Base-by-base conservation (phyloP, 2,888 invertebrate genomes). In the Xanthorhoe spadicearia region DNA sequence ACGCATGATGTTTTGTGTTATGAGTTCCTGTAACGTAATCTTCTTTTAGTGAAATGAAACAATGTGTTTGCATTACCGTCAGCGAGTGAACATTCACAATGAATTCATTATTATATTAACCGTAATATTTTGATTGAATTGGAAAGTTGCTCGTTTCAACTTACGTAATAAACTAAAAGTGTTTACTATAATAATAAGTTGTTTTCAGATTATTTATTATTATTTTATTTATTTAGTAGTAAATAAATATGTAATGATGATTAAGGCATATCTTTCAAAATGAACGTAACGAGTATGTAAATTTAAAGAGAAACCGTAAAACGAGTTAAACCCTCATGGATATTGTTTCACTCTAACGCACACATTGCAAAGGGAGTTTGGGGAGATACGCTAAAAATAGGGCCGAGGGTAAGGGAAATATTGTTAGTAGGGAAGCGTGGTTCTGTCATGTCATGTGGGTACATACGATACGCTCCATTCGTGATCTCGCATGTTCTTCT, bases 401-500 rank as follows among this genome's bases (percentile, higher is more conserved):
- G 43, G 48, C 19, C 60, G 59, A 23, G 55, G 38, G 63, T 5
- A 54, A 3, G 19, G 61, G 49, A 46, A 50, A 28, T 38, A 62
- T 72, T 77, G 87, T 88, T 88, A 88, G 87, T 88, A 74, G 46
- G 60, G 50, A 54, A 49, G 35, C 57, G 63, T 70, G 64, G 60
- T 66, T 64, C 61, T 18, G 64, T 69, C 46, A 68, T 71, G 57
- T 62, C 49, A 52, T 64, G 70, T 43, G 69, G 76, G 85, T 93
- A 93, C 93, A 88, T 93, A 93, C 93, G 93, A 93, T 84, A 93
- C 92, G 85, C 93, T 94, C 93, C 93, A 94, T 85, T 94, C 93
- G 88, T 94, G 93, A 74, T 93, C 93, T 70, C 91, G 92, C 91
- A 94, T 93, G 77, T 89, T 93, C 88, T 92, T 93, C 89, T 92